A percentile compares a stretch with the other conserved stretches of the same genome.
Conservation (phyloP, 2,888 invertebrate genomes). For the Caenorhabditis uteleia region DNA sequence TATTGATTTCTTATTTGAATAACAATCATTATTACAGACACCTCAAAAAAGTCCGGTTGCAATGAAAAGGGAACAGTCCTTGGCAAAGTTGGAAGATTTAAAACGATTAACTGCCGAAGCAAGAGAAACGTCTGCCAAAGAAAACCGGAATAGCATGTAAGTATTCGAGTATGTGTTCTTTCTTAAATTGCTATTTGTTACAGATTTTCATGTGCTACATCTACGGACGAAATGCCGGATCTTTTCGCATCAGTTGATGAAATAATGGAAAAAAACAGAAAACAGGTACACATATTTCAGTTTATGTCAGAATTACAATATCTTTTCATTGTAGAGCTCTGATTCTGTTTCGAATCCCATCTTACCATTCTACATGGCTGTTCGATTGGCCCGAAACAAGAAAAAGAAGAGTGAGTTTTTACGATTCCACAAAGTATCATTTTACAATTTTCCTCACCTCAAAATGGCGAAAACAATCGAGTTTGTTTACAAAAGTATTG, state of each 20-base stretch:
- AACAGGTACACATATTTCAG: not conserved
- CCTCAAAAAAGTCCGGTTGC: constrained; percentile 34
- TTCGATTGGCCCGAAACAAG: constrained; percentile 60
- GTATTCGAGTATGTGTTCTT: constrained; percentile 7
- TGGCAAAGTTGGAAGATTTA: constrained; percentile 64
- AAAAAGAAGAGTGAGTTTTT: constrained; percentile 54
- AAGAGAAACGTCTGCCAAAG: constrained; percentile 50
- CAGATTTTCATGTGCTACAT: constrained; percentile 60
- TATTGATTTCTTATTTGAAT: too few species aligned
- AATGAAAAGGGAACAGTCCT: constrained; percentile 64
- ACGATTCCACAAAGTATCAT: too few species aligned
- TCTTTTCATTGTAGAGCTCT: not conserved
- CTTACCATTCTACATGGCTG: constrained; percentile 68
- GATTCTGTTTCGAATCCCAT: constrained; percentile 37
- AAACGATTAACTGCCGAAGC: constrained; percentile 58
- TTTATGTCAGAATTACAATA: not conserved
- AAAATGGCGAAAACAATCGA: too few species aligned
- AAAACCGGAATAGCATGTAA: constrained; percentile 44
- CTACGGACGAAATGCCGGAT: constrained; percentile 83
- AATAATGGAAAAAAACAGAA: constrained; percentile 30
- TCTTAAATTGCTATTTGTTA: constrained; percentile 6
- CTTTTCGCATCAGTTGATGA: constrained; percentile 87
- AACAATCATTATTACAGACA: too few species aligned
- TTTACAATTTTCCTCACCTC: too few species aligned
- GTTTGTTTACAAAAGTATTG: too few species aligned